A percentile compares a stretch with the other conserved stretches of the same genome.
These are phyloP conservation scores for Perizoma flavofasciatum DNA, from an alignment of 2,888 invertebrate genomes.

Conservation along the genomic window DNA sequence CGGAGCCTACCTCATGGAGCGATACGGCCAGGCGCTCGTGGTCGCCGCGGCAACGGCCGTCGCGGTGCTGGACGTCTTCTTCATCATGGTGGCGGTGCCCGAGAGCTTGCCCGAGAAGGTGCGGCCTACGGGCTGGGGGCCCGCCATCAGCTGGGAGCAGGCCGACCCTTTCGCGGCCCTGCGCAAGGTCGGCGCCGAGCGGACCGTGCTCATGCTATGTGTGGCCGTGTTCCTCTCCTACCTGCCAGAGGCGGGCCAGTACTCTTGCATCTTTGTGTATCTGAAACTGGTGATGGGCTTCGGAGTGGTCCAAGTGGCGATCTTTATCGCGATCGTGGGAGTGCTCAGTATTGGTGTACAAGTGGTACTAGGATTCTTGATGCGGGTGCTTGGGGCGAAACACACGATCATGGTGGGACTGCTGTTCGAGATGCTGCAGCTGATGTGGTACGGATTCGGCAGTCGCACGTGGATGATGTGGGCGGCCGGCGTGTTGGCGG, in stretches of 20 bases:
- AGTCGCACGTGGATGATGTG: conserved; percentile 99
- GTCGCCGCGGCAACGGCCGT: conserved; percentile 98
- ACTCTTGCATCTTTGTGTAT: conserved; percentile 99
- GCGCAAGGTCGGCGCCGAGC: conserved; percentile 96
- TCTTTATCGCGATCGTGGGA: conserved; percentile 98
- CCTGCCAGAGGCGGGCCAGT: conserved; percentile 99
- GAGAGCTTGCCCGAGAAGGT: conserved; percentile 98
- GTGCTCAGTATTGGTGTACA: conserved; percentile 98
- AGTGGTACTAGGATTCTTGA: conserved; percentile 92
- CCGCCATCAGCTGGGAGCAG: conserved; percentile 97
- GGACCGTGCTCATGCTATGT: conserved; percentile 97
- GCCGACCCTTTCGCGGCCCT: conserved; percentile 99
- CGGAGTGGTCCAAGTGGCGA: conserved; percentile 96
- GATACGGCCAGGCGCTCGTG: conserved; percentile 93
- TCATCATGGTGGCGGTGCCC: conserved; percentile 98
- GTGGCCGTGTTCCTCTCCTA: conserved; percentile 99
- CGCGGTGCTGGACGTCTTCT: conserved; percentile 98
- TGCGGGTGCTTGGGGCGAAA: conserved; percentile 95
- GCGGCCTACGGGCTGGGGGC: conserved; percentile 90
- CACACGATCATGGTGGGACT: conserved; percentile 99
- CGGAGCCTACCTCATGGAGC: conserved; percentile 94
- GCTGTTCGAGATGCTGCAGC: conserved; percentile 97
- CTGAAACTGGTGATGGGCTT: conserved; percentile 98
- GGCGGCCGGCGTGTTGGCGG: conserved; percentile 98
- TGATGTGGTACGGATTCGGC: conserved; percentile 99